A percentile compares a stretch with the other conserved stretches of the same genome.
These are phyloP conservation scores for Chromoteleia sp. DNA, from an alignment of 2,888 invertebrate species.

Conservation along the genomic window DNA sequence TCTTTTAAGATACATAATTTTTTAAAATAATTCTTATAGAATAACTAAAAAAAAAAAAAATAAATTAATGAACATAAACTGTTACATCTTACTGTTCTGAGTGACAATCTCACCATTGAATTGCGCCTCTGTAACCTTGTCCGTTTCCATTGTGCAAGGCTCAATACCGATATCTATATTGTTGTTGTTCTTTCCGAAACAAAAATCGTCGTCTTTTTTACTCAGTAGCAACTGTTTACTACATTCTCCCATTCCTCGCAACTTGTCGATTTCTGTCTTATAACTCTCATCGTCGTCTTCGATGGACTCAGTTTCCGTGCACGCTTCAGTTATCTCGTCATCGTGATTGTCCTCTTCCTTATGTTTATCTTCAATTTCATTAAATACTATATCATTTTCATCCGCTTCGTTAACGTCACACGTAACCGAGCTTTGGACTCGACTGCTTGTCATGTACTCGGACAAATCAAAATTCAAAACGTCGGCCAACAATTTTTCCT, in stretches of 20 bases:
- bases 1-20: too few species aligned
- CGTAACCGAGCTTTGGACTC: slow-evolving; percentile 45
- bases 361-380: slow-evolving; percentile 7
- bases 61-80: too few species aligned
- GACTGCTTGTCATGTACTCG: slow-evolving; percentile 79
- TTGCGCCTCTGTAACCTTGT: slow-evolving; percentile 76
- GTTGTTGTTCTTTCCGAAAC: slow-evolving; percentile 58
- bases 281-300: slow-evolving; percentile 82
- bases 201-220: slow-evolving; percentile 46
- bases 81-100: too few species aligned
- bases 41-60: too few species aligned
- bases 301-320: slow-evolving; percentile 73
- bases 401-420: not conserved
- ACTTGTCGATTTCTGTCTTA: slow-evolving; percentile 78
- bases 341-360: slow-evolving; percentile 60
- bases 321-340: slow-evolving; percentile 1
- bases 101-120: slow-evolving; percentile 75
- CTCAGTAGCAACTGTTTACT: slow-evolving; percentile 76
- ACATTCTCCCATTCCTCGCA: slow-evolving; percentile 79
- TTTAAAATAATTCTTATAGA: too few species aligned
- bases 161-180: slow-evolving; percentile 69
- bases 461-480: slow-evolving; percentile 87
- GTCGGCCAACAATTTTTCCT: slow-evolving; percentile 90
- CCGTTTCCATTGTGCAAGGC: slow-evolving; percentile 54
- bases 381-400: slow-evolving; percentile 65